Evolutionary conservation across 2,888 invertebrate genomes (phyloP).

Genomic region (Parelbella ahira): DNA sequence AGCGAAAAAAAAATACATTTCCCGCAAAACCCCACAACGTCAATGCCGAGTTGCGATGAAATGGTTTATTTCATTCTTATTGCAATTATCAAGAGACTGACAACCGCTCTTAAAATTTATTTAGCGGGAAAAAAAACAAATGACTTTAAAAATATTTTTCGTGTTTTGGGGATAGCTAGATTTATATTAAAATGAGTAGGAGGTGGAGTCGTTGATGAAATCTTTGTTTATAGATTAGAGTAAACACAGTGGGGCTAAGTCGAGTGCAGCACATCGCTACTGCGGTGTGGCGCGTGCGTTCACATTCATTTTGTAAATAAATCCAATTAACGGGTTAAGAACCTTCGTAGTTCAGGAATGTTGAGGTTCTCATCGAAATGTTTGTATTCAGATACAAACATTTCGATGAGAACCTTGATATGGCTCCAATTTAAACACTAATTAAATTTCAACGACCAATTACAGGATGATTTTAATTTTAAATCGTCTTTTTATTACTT

Average conservation of each 20-base stretch:
- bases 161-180: conserved; percentile 1
- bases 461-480: too few relatives aligned
- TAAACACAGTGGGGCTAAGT: conserved; percentile 8
- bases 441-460: conserved; percentile 2
- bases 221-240: conserved; percentile 11
- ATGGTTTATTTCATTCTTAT: conserved; percentile 24
- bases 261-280: conserved; percentile 8
- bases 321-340: not conserved
- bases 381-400: not conserved
- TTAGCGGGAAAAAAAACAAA: not conserved
- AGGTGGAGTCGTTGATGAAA: conserved; percentile 5
- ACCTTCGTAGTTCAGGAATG: not conserved
- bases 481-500: too few relatives aligned
- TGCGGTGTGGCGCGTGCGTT: conserved; percentile 1
- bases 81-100: conserved; percentile 10
- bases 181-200: conserved; percentile 6
- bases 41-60: conserved; percentile 28
- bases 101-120: conserved; percentile 12
- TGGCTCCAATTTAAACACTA: too few relatives aligned
- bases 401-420: too few relatives aligned
- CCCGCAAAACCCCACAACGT: conserved; percentile 41
- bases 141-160: not conserved
- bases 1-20: conserved; percentile 41
- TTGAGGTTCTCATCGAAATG: too few relatives aligned
- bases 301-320: conserved; percentile 3